Evolutionary conservation across 2,797 vertebrate species (phyloP), one percentile per base, ranked within the genome.

Genomic region (Phylloscopus collybita): DNA sequence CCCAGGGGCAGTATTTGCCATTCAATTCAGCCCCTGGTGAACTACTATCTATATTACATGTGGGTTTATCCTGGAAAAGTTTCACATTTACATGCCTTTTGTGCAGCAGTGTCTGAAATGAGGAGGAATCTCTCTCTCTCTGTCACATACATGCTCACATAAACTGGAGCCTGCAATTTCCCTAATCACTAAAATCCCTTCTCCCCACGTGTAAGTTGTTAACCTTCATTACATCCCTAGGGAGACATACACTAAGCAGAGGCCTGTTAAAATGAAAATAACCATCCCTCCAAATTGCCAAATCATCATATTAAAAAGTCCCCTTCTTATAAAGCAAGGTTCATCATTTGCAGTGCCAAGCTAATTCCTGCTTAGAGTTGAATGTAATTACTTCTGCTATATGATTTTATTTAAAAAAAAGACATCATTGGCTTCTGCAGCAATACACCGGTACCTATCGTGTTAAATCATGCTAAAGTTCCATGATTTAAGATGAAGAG

Each of bases 261-360:
- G 82, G 87, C 93, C 94, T 88, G 95, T 96, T 96, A 97, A 97
- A 97, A 97, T 75, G 94, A 97, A 97, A 97, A 92, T 97, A 96
- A 96, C 84, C 95, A 93, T 92, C 92, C 95, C 94, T 92, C 82
- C 78, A 91, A 95, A 95, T 83, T 94, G 96, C 88, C 87, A 95
- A 74, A 79, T 95, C 95, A 97, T 94, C 69, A 47, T 96, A 97
- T 95, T 93, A 85, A 93, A 96, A 94, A 95, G 96, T 80, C 76
- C 50, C 60, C 42, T 93, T 85, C 93, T 92, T 94, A 80, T 62
- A 78, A 91, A 80, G 65, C 27, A 59, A 83, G 67, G 70, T 64
- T 32, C 86, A 74, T 76, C 23, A 45, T 79, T 82, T 72, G 73
- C 85, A 91, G 45, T 90, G 86, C 78, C 95, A 50, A 88, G 66